Evolutionary conservation across 2,113 vertebrate genomes (phyloP).

Genomic region (Microtus ochrogaster): DNA sequence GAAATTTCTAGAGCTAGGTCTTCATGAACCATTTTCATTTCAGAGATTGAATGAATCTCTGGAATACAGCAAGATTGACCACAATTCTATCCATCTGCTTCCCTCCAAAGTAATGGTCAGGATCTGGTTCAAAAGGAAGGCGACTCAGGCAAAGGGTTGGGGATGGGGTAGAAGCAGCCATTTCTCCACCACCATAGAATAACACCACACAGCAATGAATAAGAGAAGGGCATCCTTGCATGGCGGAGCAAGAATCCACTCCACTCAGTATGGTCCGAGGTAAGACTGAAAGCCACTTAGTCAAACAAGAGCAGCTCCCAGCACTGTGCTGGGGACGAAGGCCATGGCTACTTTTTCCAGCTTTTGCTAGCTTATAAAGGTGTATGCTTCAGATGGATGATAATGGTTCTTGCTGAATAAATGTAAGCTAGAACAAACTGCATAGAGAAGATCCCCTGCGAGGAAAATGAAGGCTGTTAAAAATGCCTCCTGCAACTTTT

Average conservation of each 20-base stretch:
- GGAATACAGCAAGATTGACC: background rate
- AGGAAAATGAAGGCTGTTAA: slow-evolving; percentile 70
- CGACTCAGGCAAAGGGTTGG: background rate
- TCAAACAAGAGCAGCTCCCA: background rate
- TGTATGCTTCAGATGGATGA: background rate
- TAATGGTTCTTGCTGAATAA: slow-evolving; percentile 57
- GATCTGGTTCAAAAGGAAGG: slow-evolving; percentile 10
- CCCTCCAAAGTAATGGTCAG: slow-evolving; percentile 55
- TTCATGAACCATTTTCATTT: slow-evolving; percentile 10
- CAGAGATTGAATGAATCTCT: background rate
- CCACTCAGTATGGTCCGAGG: background rate
- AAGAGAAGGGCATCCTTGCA: background rate
- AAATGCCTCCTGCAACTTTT: slow-evolving; percentile 53
- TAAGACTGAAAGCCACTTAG: slow-evolving; percentile 44
- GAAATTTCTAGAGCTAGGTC: slow-evolving; percentile 36
- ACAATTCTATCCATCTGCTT: background rate
- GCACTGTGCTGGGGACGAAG: background rate
- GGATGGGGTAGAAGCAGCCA: background rate
- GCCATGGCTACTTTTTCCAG: background rate
- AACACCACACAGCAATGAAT: background rate
- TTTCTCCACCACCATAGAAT: rapidly evolving
- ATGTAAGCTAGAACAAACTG: slow-evolving; percentile 26
- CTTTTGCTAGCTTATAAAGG: slow-evolving; percentile 13
- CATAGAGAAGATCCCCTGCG: slow-evolving; percentile 41
- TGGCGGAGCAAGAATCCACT: background rate